Evolutionary conservation across 1,140 invertebrate genomes (phyloP), one percentile per base, ranked within the genome.

Genomic region (Papilio polyxenes): DNA sequence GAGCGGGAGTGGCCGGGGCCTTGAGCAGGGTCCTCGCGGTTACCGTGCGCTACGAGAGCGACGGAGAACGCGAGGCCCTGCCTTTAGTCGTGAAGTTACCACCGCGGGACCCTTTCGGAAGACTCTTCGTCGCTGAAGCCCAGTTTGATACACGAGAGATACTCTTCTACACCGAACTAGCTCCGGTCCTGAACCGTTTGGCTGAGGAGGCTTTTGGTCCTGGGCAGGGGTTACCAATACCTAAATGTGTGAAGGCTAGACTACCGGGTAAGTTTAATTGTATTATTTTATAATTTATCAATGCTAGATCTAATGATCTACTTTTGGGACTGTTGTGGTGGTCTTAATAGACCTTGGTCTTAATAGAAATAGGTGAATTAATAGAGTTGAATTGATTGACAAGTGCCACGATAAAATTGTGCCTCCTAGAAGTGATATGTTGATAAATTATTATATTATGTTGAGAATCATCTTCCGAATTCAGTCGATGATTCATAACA

Each of bases 71-170:
- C 13, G 86, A 83, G 49, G 83, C 92, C 51, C 75, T 96, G 17
- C 96, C 95, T 48, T 95, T 98, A 23, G 96, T 98, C 59, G 96
- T 97, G 80, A 98, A 98, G 88, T 95, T 97, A 9, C 95, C 97
- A 62, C 97, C 96, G 10, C 96, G 96, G 86, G 97, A 97, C 92
- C 96, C 96, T 4, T 97, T 96, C 92, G 96, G 96, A 81, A 94
- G 97, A 48, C 96, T 96, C 82, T 97, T 97, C 89, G 97, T 97
- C 49, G 97, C 96, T 51, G 97, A 97, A 89, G 97, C 97, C 1
- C 97, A 97, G 91, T 97, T 98, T 88, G 97, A 98, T 92, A 95
- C 97, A 1, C 95, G 97, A 74, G 97, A 98, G 92, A 98, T 98
- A 85, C 96, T 97, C 83, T 98, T 98, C 93, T 98, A 98, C 89